Conservation (phyloP, 2,888 invertebrate genomes). For the Andrena praecox region DNA sequence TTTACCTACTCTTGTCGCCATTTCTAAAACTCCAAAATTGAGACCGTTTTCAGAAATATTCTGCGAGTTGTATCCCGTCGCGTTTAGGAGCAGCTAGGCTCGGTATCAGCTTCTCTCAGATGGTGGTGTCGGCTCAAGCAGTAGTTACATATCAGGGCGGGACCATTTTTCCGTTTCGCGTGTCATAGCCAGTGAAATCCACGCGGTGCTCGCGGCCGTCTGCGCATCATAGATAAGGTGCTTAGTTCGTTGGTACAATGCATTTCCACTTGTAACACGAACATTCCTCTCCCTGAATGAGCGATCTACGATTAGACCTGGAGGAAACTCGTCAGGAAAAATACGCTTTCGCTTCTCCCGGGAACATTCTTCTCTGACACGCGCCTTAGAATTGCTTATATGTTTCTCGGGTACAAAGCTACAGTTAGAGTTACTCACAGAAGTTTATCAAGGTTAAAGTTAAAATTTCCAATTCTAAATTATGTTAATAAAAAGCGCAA, state of each 20-base stretch:
- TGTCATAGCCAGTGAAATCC: conserved; percentile 38
- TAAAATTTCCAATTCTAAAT: too few species aligned
- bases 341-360: conserved; percentile 2
- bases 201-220: conserved; percentile 49
- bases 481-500: too few species aligned
- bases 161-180: conserved; percentile 7
- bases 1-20: too few species aligned
- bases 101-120: not conserved
- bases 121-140: not conserved
- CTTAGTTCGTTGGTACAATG: conserved; percentile 42
- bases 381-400: conserved; percentile 10
- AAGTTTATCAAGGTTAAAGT: too few species aligned
- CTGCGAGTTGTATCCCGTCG: not conserved
- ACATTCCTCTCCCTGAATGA: conserved; percentile 33
- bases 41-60: too few species aligned
- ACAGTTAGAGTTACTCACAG: too few species aligned
- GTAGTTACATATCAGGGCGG: not conserved
- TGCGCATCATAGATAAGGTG: conserved; percentile 59
- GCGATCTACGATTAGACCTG: not conserved
- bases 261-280: conserved; percentile 31
- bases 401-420: not conserved
- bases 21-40: too few species aligned
- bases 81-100: too few species aligned
- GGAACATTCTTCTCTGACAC: conserved; percentile 28
- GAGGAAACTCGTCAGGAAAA: conserved; percentile 7